Evolutionary conservation across 2,888 invertebrate genomes (phyloP).

Genomic region (Sarcophaga caerulescens): DNA sequence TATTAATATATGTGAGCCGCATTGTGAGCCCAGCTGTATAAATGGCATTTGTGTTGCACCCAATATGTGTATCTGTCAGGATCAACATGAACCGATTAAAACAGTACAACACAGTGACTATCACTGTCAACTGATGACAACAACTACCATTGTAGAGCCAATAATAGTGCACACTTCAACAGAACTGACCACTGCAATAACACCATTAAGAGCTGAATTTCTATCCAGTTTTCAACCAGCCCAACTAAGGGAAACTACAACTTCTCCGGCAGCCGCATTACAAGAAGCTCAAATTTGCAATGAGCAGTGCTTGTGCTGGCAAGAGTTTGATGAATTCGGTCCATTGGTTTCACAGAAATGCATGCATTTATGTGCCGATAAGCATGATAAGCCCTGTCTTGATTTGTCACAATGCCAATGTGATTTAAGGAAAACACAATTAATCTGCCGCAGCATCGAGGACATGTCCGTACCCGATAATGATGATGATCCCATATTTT

Average conservation of each 20-base stretch:
- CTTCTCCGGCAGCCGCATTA: background rate
- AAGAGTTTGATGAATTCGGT: constrained; percentile 53
- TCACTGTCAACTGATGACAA: constrained; percentile 67
- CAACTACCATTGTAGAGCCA: constrained; percentile 56
- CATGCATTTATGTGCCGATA: constrained; percentile 70
- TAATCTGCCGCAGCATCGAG: constrained; percentile 64
- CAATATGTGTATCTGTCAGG: constrained; percentile 74
- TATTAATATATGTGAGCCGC: constrained; percentile 73
- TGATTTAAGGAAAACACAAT: constrained; percentile 36
- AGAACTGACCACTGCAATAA: no score
- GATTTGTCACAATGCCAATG: constrained; percentile 70
- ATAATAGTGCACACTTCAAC: no score
- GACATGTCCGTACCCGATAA: background rate
- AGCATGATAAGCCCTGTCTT: constrained; percentile 71
- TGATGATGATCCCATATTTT: constrained; percentile 33
- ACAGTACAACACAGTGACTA: constrained; percentile 58
- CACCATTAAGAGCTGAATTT: no score
- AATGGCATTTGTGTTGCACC: constrained; percentile 80
- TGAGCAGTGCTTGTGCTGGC: constrained; percentile 52
- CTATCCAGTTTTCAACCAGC: background rate
- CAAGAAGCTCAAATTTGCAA: constrained; percentile 16
- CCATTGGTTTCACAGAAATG: constrained; percentile 63
- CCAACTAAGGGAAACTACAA: background rate
- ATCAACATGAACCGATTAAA: constrained; percentile 73
- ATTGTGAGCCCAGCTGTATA: constrained; percentile 77